Evolutionary conservation across 2,888 invertebrate species (phyloP).

Genomic region (Chelonus formosanus): DNA sequence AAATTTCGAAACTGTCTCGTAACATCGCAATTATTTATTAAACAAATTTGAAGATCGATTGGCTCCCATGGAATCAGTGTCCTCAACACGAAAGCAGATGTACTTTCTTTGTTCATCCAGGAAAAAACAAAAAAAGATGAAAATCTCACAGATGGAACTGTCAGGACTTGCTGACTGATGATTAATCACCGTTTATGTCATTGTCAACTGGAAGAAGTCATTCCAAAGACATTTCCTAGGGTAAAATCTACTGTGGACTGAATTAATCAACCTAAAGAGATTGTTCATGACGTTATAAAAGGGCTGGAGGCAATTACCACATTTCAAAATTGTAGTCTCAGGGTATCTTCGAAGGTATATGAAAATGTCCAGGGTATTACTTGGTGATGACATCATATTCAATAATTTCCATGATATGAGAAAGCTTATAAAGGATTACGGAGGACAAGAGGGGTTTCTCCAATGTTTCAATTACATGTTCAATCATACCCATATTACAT

Average conservation of each 20-base stretch:
- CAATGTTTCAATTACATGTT: slow-evolving; percentile 55
- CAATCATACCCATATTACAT: slow-evolving; percentile 51
- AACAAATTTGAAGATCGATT: too few relatives aligned
- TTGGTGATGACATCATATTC: slow-evolving; percentile 21
- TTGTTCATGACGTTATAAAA: slow-evolving; percentile 7
- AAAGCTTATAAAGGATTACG: slow-evolving; percentile 24
- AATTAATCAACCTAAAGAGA: slow-evolving; percentile 6
- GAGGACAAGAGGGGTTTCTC: slow-evolving; percentile 11
- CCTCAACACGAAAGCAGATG: slow-evolving; percentile 23
- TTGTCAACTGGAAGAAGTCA: slow-evolving; percentile 18
- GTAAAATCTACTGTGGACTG: background rate
- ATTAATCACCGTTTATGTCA: slow-evolving; percentile 28
- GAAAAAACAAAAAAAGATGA: slow-evolving; percentile 19
- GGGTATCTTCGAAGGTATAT: background rate
- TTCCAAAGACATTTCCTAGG: background rate
- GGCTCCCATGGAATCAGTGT: too few relatives aligned
- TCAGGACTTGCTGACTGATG: slow-evolving; percentile 28
- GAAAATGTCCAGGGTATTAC: slow-evolving; percentile 20
- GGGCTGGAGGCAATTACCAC: slow-evolving; percentile 11
- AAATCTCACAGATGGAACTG: slow-evolving; percentile 33
- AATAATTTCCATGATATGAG: slow-evolving; percentile 33
- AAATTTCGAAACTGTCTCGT: too few relatives aligned
- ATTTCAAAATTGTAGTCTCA: slow-evolving; percentile 2
- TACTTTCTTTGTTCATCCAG: slow-evolving; percentile 33
- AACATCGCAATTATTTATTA: too few relatives aligned